A percentile compares a stretch with the other conserved stretches of the same genome.
These are phyloP conservation scores for Pararge aegeria DNA, from an alignment of 1,140 invertebrate species.

Conservation along the genomic window DNA sequence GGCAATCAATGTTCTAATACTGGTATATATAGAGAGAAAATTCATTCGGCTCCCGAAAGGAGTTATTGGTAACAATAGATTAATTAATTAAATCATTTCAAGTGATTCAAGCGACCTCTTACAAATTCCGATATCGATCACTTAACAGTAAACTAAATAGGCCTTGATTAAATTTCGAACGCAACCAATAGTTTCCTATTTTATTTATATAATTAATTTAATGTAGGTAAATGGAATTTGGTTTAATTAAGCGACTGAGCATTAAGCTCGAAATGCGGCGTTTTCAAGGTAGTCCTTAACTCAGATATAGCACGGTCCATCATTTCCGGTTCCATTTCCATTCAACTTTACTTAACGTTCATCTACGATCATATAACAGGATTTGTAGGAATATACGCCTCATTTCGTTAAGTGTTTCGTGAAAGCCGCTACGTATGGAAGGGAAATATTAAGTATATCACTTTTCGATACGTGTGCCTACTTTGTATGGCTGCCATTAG, in stretches of 20 bases:
- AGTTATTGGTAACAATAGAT: too few relatives aligned
- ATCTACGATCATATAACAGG: background rate
- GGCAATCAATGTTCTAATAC: too few relatives aligned
- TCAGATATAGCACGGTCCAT: background rate
- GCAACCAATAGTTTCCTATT: too few relatives aligned
- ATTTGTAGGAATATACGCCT: slow-evolving; percentile 2
- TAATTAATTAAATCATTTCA: too few relatives aligned
- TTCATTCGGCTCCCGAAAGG: too few relatives aligned
- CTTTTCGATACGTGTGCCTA: background rate
- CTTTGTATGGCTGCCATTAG: background rate
- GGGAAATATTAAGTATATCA: background rate
- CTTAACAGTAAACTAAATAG: too few relatives aligned
- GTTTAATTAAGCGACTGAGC: background rate
- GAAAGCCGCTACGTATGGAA: background rate
- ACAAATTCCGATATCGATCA: too few relatives aligned
- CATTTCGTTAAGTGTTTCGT: slow-evolving; percentile 4
- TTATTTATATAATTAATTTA: too few relatives aligned
- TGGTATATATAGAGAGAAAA: too few relatives aligned
- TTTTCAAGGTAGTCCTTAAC: background rate
- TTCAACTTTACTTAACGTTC: background rate
- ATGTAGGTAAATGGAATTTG: background rate
- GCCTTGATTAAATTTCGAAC: too few relatives aligned
- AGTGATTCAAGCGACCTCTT: too few relatives aligned
- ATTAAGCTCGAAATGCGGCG: background rate
- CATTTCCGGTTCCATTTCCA: background rate